Percentiles rank a stretch among this genome's conserved stretches.
These are phyloP conservation scores for Sesia apiformis DNA, from an alignment of 2,888 invertebrate genomes.

Conservation along the genomic window DNA sequence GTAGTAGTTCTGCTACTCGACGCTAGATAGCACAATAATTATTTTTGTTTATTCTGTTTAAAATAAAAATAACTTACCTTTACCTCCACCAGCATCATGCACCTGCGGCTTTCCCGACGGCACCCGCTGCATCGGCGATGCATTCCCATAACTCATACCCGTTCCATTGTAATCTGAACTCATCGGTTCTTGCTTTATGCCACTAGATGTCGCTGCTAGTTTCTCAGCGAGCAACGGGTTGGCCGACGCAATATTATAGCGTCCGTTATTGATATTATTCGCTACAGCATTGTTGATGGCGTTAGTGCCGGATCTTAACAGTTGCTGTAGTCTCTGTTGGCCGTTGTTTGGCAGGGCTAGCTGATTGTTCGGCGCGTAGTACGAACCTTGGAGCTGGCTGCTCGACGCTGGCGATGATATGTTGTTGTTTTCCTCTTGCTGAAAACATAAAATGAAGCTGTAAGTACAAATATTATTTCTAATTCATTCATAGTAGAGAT, in stretches of 20 bases:
- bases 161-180: conserved; percentile 66
- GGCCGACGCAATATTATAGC: conserved; percentile 88
- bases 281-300: conserved; percentile 61
- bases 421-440: conserved; percentile 74
- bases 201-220: conserved; percentile 82
- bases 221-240: conserved; percentile 92
- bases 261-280: conserved; percentile 71
- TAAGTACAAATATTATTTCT: too few relatives aligned
- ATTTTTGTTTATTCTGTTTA: neutral
- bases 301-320: conserved; percentile 61
- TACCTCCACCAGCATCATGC: conserved; percentile 71
- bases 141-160: conserved; percentile 67
- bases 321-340: conserved; percentile 60
- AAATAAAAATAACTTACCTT: conserved; percentile 55
- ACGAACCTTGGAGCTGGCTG: conserved; percentile 49
- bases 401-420: conserved; percentile 58
- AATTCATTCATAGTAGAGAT: too few relatives aligned
- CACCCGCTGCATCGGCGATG: conserved; percentile 69
- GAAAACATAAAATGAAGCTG: conserved; percentile 24
- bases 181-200: conserved; percentile 71
- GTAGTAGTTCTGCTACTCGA: conserved; percentile 14
- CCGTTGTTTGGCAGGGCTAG: conserved; percentile 51
- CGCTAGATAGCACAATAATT: conserved; percentile 25
- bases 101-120: conserved; percentile 69
- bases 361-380: conserved; percentile 59